Evolutionary conservation across 2,888 invertebrate species (phyloP).

Genomic region (Ectobius pallidus): DNA sequence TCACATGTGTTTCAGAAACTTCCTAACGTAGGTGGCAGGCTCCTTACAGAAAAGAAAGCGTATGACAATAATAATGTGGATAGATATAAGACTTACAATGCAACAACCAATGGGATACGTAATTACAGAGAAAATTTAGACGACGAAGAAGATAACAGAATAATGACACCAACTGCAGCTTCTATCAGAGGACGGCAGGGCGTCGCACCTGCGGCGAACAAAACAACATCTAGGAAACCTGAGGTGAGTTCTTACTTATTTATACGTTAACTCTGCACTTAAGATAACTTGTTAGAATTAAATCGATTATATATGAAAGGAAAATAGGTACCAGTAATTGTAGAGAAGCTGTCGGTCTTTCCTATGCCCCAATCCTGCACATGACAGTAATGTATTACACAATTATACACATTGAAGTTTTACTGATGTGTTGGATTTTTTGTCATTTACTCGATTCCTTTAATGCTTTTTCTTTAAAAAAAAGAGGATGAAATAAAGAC

Average conservation of each 20-base stretch:
- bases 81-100: constrained; percentile 41
- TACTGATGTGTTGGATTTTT: too few species aligned
- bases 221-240: not conserved
- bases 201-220: not conserved
- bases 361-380: too few species aligned
- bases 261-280: too few species aligned
- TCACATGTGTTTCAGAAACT: constrained; percentile 49
- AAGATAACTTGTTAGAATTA: too few species aligned
- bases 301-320: too few species aligned
- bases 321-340: too few species aligned
- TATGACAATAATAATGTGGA: constrained; percentile 19
- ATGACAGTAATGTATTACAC: too few species aligned
- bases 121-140: not conserved
- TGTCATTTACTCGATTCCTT: too few species aligned
- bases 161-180: not conserved
- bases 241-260: not conserved
- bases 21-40: constrained; percentile 52
- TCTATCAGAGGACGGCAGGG: not conserved
- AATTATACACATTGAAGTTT: too few species aligned
- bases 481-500: too few species aligned
- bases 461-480: too few species aligned
- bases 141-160: not conserved
- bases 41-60: constrained; percentile 27
- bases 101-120: constrained; percentile 28
- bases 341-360: too few species aligned